Conservation (phyloP, 2,797 vertebrate genomes). For the Rhinella marina region DNA sequence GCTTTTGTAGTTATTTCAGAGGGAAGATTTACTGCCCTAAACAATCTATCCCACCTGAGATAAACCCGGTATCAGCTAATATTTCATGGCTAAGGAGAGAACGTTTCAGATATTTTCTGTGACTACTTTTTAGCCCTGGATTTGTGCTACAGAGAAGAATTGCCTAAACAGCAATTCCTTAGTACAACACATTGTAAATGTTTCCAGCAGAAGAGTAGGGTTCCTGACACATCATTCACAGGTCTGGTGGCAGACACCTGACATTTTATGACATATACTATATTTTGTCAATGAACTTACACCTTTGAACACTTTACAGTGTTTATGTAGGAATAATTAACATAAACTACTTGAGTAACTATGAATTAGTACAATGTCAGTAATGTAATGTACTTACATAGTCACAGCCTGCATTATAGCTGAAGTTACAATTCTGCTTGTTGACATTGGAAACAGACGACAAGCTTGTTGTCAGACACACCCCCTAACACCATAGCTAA, state of each 20-base stretch:
- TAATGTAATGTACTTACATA: too few species aligned
- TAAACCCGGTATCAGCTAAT: conserved; percentile 3
- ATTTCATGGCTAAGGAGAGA: neutral
- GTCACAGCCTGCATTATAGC: neutral
- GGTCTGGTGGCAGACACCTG: neutral
- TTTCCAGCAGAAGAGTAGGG: neutral
- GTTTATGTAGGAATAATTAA: neutral
- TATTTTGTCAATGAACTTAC: neutral
- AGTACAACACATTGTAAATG: neutral
- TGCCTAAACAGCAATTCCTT: neutral
- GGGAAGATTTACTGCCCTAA: neutral
- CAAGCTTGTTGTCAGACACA: neutral
- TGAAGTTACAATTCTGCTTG: neutral
- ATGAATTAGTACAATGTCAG: neutral
- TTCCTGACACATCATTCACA: neutral
- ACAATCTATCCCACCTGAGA: conserved; percentile 3
- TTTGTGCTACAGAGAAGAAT: neutral
- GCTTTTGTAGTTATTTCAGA: neutral
- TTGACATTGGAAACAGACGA: neutral
- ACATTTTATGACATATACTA: neutral
- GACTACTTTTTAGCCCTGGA: neutral
- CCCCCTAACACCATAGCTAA: neutral
- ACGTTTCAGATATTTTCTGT: neutral
- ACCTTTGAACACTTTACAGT: neutral
- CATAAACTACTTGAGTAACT: neutral